Conservation (phyloP, 1,140 invertebrate species). For the Dendrolimus kikuchii region DNA sequence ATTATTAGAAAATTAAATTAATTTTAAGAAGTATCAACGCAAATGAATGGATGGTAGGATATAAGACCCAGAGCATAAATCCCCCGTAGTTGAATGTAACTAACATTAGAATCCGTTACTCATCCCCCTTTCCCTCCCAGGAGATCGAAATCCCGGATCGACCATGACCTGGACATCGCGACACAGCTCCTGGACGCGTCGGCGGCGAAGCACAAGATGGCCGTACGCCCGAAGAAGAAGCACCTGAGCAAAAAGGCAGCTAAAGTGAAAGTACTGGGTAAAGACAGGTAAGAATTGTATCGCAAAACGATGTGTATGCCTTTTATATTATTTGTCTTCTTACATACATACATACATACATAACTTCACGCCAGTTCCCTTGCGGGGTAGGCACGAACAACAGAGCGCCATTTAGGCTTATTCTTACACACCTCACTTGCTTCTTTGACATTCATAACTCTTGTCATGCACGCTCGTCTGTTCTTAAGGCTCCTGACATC, state of each 20-base stretch:
- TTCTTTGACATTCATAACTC: too few relatives aligned
- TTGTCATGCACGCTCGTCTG: too few relatives aligned
- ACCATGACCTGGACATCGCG: conserved; percentile 76
- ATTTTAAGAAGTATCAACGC: neutral
- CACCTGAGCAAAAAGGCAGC: conserved; percentile 50
- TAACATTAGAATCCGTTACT: conserved; percentile 1
- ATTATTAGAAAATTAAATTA: too few relatives aligned
- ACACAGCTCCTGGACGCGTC: conserved; percentile 80
- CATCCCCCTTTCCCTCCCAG: conserved; percentile 58
- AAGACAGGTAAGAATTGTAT: conserved; percentile 18
- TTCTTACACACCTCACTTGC: too few relatives aligned
- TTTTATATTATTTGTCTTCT: too few relatives aligned
- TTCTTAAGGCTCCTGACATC: too few relatives aligned
- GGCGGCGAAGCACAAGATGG: conserved; percentile 83
- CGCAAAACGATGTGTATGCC: neutral
- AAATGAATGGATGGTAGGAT: neutral
- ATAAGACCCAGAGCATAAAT: neutral
- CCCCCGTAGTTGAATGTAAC: conserved; percentile 1
- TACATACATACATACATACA: too few relatives aligned
- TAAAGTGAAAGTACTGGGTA: conserved; percentile 25
- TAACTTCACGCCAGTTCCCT: too few relatives aligned
- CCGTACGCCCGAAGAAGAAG: conserved; percentile 80
- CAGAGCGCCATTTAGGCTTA: too few relatives aligned
- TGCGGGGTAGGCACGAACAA: too few relatives aligned
- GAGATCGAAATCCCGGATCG: conserved; percentile 60